Conservation (phyloP, 2,113 vertebrate genomes). For the Mobula hypostoma region DNA sequence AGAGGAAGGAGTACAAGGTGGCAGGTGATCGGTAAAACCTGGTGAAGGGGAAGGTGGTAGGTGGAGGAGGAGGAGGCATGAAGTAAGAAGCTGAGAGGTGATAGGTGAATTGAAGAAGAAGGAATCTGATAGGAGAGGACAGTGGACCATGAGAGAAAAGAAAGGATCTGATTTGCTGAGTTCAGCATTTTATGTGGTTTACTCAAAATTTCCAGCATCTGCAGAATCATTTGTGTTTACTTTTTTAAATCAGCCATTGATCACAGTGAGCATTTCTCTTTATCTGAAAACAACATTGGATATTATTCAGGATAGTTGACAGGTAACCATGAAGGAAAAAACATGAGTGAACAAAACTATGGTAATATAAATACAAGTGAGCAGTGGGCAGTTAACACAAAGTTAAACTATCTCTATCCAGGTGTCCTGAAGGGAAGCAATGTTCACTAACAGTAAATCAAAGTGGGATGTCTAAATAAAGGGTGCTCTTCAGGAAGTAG, state of each 20-base stretch:
- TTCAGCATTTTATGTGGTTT: no score
- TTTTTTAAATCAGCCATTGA: background rate
- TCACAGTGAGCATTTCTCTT: background rate
- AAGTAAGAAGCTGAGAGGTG: no score
- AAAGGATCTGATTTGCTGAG: no score
- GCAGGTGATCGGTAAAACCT: no score
- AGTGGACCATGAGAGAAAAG: no score
- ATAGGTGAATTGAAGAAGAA: no score
- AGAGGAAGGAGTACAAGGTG: no score
- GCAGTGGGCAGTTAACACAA: background rate
- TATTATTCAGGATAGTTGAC: background rate
- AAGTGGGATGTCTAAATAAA: background rate
- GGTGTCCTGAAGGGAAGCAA: background rate
- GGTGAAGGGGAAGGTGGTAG: no score
- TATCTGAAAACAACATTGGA: background rate
- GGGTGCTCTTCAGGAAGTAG: background rate
- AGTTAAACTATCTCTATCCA: background rate
- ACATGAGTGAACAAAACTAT: background rate
- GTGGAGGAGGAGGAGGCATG: no score
- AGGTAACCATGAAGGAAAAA: background rate
- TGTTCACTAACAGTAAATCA: background rate
- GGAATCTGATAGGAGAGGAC: no score
- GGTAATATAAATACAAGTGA: background rate
- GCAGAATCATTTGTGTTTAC: no score
- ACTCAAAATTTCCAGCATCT: no score